Evolutionary conservation across 2,888 invertebrate species (phyloP), one percentile per base, ranked within the genome.

Genomic region (Ferrisia virgata): DNA sequence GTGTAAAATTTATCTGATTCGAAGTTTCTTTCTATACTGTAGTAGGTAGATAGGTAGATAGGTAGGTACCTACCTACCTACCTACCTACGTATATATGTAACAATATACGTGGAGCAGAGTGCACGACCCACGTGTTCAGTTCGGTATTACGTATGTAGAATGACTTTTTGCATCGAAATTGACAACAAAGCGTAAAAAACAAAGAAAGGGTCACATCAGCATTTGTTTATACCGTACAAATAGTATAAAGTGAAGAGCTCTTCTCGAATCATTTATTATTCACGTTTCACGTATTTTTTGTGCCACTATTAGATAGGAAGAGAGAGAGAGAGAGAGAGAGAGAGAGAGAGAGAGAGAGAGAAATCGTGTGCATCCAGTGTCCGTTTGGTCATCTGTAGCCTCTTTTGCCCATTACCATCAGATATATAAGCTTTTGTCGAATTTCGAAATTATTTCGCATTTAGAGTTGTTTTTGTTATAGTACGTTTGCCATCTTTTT

Each of bases 131-230:
- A 15, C 22, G 9, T n/a, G 47, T 47, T 18, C 47, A n/a, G 47
- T 47, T 47, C 18, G 47, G 58, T 72, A 33, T 72, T 72, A 72
- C 33, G 36, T 72, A 72, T 72, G 72, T 72, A 72, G 72, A 33
- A 72, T 72, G 72, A 33, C 72, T 72, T 72, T 72, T 72, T 72
- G 72, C 72, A 72, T 72, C 72, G 72, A 72, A 72, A 72, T 72
- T 72, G 72, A 72, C 72, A 72, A 33, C 72, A 28, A 72, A 72
- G 36, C 72, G 72, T 72, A 72, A 72, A n/a, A 72, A 72, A 72
- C 72, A 72, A 72, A 72, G 72, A 72, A 72, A 72, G 72, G 72
- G 72, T 72, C 72, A 13, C 72, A 72, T 72, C 72, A 72, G 72
- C 72, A 72, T 72, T 72, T 72, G 72, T 72, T 72, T 72, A 72